Base-by-base conservation (phyloP, 1,140 invertebrate genomes). In the Dendrolimus kikuchii region DNA sequence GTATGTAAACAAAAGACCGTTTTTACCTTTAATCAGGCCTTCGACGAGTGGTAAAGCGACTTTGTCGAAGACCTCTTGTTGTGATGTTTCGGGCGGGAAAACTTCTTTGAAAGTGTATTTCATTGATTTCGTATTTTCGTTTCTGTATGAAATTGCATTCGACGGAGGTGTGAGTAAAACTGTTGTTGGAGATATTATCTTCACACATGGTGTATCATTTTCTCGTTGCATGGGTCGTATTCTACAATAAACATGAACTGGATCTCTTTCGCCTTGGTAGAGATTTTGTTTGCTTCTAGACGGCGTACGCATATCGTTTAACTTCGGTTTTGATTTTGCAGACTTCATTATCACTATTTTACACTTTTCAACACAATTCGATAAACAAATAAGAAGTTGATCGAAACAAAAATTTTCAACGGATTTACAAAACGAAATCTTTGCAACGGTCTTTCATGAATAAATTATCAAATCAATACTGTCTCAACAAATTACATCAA, bases 1-100 rank as follows among this genome's bases (percentile, higher is more conserved):
- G 81, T 99, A 99, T 0, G 97, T 96, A 76, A 99, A 99, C 5
- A 99, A 81, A 23, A 98, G 87, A 42, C 94, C 95, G 89, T 98
- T 99, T 81, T 94, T 94, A 44, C 94, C 94, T 53, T 90, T 89
- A 38, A 96, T 86, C 5, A 96, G 78, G 68, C 93, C 93, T 69
- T 95, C 91, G 0, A 99, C 92, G 4, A 99, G 84, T 1, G 97
- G 97, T 46, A 94, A 88, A 1, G 95, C 95, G n/a, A 97, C 93
- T 53, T 90, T 87, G 45, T 94, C 91, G 81, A 98, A 99, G 0
- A 99, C 88, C 53, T 95, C 92, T 73, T 94, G 93, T 79, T 99
- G 98, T 0, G 89, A 80, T 5, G 90, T 76, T 53, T 91, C 89
- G 4, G 93, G 91, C 62, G 92, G 92, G 89, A 99, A 99, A 4